phyloP scores from a whole-genome alignment of 2,797 vertebrate genomes.

The Poeciliopsis gracilis region DNA sequence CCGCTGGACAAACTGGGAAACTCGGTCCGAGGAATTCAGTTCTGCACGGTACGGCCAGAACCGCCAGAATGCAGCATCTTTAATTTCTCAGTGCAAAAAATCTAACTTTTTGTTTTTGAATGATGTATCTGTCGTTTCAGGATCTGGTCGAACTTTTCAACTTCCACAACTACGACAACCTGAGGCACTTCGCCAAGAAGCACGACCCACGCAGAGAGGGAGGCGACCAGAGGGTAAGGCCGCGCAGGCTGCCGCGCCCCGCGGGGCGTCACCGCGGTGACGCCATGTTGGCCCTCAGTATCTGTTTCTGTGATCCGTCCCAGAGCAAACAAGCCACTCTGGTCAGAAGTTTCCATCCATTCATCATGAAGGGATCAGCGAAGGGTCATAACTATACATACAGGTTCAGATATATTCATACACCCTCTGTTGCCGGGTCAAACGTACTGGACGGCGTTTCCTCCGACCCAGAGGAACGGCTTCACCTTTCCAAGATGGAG shows the following conservation, averaged over 20 bases:
- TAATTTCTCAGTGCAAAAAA: no score
- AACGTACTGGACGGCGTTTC: no score
- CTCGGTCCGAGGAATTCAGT: constrained; percentile 96
- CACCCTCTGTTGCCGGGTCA: background rate
- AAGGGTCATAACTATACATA: background rate
- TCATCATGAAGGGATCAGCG: background rate
- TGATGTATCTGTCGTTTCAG: constrained; percentile 67
- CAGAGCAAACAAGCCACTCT: background rate
- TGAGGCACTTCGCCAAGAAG: constrained; percentile 97
- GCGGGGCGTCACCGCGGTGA: background rate
- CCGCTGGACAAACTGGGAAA: constrained; percentile 97
- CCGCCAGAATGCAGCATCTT: background rate
- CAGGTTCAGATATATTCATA: background rate
- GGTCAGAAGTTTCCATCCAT: background rate
- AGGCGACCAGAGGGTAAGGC: constrained; percentile 96
- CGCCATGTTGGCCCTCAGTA: background rate
- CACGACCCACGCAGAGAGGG: constrained; percentile 96
- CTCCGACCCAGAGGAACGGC: no score
- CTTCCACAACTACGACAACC: constrained; percentile 99
- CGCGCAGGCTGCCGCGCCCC: background rate
- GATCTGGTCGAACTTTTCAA: constrained; percentile 96
- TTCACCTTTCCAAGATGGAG: no score
- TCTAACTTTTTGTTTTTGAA: no score
- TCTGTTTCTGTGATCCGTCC: background rate
- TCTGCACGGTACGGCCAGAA: constrained; percentile 88